These are phyloP conservation scores for Leptodactylus fuscus DNA, from an alignment of 2,113 vertebrate genomes.

Conservation along the genomic window DNA sequence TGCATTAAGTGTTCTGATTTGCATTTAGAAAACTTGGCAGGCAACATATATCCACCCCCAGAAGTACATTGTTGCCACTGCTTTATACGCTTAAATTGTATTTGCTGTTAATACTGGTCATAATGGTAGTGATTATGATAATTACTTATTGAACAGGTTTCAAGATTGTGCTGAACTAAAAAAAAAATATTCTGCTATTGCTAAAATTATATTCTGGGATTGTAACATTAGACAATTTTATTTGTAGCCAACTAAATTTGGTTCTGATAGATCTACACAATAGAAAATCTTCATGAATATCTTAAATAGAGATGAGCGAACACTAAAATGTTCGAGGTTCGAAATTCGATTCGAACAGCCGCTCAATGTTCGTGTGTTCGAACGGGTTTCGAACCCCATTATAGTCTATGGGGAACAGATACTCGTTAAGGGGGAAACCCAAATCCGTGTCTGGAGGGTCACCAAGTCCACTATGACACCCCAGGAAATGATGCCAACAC, in stretches of 20 bases:
- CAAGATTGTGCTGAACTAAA: background rate
- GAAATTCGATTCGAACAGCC: too few species aligned
- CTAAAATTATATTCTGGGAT: background rate
- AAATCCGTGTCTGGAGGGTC: too few species aligned
- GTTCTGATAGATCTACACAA: background rate
- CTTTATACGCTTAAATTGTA: slow-evolving; percentile 18
- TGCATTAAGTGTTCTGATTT: slow-evolving; percentile 23
- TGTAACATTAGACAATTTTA: background rate
- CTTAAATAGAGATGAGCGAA: too few species aligned
- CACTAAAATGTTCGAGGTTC: too few species aligned
- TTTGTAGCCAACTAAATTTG: background rate
- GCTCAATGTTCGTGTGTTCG: too few species aligned
- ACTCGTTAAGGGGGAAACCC: too few species aligned
- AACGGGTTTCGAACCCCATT: too few species aligned
- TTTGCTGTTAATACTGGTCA: slow-evolving; percentile 25
- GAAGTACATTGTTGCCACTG: slow-evolving; percentile 17
- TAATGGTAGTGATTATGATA: slow-evolving; percentile 20
- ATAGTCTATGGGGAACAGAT: too few species aligned
- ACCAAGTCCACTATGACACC: too few species aligned
- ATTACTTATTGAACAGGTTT: slow-evolving; percentile 10
- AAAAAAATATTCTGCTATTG: background rate
- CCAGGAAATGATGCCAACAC: too few species aligned
- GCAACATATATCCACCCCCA: slow-evolving; percentile 1
- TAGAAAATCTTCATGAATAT: background rate
- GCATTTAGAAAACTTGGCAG: slow-evolving; percentile 27